These are phyloP conservation scores for Stenopsyche tienmushanensis DNA, from an alignment of 1,140 invertebrate genomes.

Conservation along the genomic window DNA sequence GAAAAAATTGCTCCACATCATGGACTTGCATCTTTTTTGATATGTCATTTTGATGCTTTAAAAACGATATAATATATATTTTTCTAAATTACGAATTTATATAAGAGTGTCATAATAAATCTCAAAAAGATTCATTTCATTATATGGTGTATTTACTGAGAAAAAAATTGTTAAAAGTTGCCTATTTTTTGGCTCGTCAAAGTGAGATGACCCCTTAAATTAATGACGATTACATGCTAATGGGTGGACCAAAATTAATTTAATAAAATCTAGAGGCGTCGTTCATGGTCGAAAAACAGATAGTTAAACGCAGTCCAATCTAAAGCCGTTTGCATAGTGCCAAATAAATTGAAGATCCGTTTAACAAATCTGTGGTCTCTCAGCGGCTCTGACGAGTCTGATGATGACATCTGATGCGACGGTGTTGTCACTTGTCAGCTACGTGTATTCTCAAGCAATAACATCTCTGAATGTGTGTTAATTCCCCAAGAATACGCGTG, in stretches of 20 bases:
- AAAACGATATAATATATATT: too few relatives aligned
- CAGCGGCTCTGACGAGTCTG: not conserved
- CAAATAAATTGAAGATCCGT: constrained; percentile 4
- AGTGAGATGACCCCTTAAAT: too few relatives aligned
- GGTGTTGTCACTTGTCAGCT: constrained; percentile 67
- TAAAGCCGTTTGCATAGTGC: constrained; percentile 7
- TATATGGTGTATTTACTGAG: too few relatives aligned
- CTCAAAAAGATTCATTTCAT: too few relatives aligned
- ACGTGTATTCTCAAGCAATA: constrained; percentile 99
- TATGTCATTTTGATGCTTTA: too few relatives aligned
- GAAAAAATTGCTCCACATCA: too few relatives aligned
- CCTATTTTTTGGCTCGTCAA: too few relatives aligned
- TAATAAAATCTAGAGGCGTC: not conserved
- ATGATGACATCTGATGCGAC: constrained; percentile 27
- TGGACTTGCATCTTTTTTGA: too few relatives aligned
- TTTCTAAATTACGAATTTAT: too few relatives aligned
- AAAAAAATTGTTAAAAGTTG: too few relatives aligned
- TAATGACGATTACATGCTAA: too few relatives aligned
- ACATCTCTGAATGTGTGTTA: constrained; percentile 88
- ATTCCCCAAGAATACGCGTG: constrained; percentile 95
- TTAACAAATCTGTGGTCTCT: constrained; percentile 3
- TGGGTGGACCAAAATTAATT: not conserved
- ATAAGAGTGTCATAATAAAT: too few relatives aligned
- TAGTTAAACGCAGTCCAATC: constrained; percentile 12
- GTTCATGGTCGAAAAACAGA: not conserved